Evolutionary conservation across 2,113 vertebrate genomes (phyloP).

Genomic region (Muntiacus reevesi): DNA sequence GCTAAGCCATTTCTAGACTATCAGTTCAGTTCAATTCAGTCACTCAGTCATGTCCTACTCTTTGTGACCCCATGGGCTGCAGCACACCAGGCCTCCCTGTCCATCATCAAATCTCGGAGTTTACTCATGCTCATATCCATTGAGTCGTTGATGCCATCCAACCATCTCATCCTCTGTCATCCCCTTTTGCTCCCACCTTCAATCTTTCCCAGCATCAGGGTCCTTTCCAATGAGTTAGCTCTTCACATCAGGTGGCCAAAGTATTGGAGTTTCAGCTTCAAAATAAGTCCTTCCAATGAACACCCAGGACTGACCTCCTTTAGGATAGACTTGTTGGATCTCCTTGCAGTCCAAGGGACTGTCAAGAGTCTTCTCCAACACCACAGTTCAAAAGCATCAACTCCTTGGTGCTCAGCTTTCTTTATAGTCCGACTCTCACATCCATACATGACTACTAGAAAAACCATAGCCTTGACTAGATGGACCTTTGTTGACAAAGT

Average conservation of each 20-base stretch:
- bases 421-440: not conserved
- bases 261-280: not conserved
- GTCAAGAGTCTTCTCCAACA: not conserved
- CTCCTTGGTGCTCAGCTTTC: accelerated
- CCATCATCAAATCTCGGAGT: not conserved
- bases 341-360: not conserved
- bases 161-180: not conserved
- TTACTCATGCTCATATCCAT: not conserved
- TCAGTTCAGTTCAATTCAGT: not conserved
- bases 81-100: not conserved
- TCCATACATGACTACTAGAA: not conserved
- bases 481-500: not conserved
- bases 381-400: not conserved
- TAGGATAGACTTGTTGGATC: not conserved
- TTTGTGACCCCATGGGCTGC: not conserved
- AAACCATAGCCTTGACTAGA: not conserved
- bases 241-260: not conserved
- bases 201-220: not conserved
- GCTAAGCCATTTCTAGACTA: not conserved
- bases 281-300: not conserved
- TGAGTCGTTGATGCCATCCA: not conserved
- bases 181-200: not conserved
- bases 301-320: not conserved
- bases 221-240: not conserved
- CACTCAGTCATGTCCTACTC: accelerated